These are phyloP conservation scores for Heterotilapia buettikoferi DNA, from an alignment of 2,113 vertebrate species.

Conservation along the genomic window DNA sequence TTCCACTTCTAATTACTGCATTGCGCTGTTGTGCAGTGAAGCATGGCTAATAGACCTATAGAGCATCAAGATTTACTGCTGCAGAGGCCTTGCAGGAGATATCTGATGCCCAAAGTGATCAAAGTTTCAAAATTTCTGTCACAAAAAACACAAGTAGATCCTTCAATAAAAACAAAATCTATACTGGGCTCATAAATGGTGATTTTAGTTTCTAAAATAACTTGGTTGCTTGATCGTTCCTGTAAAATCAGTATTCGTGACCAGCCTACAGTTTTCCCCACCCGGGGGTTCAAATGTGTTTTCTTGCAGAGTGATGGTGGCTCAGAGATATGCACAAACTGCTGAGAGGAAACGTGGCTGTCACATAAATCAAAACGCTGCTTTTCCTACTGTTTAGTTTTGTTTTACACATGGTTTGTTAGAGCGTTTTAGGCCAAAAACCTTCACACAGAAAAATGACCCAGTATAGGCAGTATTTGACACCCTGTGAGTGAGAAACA, in stretches of 20 bases:
- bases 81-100: not conserved
- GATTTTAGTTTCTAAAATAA: not conserved
- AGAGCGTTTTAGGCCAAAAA: not conserved
- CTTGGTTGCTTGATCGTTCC: not conserved
- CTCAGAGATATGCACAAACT: not conserved
- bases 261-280: not conserved
- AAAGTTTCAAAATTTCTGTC: not conserved
- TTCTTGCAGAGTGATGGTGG: not conserved
- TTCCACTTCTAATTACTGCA: not conserved
- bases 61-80: not conserved
- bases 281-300: not conserved
- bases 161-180: not conserved
- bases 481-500: not conserved
- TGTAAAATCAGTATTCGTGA: not conserved
- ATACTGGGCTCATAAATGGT: not conserved
- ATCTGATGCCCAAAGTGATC: not conserved
- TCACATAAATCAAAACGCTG: not conserved
- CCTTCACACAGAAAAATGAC: not conserved
- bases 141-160: not conserved
- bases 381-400: not conserved
- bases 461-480: not conserved
- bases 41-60: not conserved
- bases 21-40: not conserved
- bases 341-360: not conserved
- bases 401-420: not conserved